phyloP scores from a whole-genome alignment of 2,113 vertebrate species.

The Fulmarus glacialis region DNA sequence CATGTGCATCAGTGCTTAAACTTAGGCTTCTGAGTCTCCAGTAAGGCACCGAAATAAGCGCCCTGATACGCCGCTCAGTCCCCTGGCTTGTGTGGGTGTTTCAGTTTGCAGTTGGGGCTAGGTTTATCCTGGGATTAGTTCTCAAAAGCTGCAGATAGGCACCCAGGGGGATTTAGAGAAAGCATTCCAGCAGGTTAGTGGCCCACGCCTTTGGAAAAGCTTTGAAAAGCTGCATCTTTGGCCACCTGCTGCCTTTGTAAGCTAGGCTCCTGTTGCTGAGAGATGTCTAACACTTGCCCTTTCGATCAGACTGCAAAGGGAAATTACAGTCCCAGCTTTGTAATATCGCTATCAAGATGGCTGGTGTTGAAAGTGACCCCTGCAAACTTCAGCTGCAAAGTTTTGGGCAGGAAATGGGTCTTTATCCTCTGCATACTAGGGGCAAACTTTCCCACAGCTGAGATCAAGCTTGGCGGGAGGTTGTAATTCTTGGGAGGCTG shows the following conservation, averaged over 20 bases:
- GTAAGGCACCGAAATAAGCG: neutral
- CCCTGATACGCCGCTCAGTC: fast-evolving
- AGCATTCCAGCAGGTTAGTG: slow-evolving; percentile 41
- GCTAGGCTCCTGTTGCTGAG: neutral
- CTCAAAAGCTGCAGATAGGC: slow-evolving; percentile 22
- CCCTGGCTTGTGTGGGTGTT: neutral
- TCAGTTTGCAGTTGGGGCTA: neutral
- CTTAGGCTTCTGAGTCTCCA: neutral
- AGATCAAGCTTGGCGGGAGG: neutral
- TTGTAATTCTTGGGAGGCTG: neutral
- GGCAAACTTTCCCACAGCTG: slow-evolving; percentile 38
- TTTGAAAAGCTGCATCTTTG: slow-evolving; percentile 39
- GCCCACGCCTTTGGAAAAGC: neutral
- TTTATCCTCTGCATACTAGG: slow-evolving; percentile 19
- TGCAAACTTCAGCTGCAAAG: neutral
- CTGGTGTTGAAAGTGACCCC: neutral
- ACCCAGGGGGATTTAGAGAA: slow-evolving; percentile 5
- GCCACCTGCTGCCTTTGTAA: slow-evolving; percentile 42
- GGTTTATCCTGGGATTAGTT: slow-evolving; percentile 34
- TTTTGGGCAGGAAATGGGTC: slow-evolving; percentile 33
- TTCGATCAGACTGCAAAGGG: neutral
- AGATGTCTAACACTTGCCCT: slow-evolving; percentile 27
- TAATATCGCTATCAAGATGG: neutral
- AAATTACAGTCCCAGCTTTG: neutral
- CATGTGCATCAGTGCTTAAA: neutral